phyloP scores from a whole-genome alignment of 2,888 invertebrate species.

The Agriotes lineatus region DNA sequence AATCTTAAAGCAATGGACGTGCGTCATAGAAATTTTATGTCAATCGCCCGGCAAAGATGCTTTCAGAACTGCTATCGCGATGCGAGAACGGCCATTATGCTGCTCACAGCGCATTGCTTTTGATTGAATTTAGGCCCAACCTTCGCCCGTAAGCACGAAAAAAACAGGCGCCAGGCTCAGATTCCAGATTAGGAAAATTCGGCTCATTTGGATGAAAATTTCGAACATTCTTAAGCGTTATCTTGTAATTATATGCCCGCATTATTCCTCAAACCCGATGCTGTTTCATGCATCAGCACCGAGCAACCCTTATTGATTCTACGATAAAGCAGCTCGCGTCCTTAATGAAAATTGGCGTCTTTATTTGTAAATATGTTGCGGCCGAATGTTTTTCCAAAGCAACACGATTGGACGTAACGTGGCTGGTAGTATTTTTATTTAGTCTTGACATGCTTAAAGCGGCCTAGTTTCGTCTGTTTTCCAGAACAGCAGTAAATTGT shows the following conservation, averaged over 20 bases:
- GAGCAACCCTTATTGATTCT: too few relatives aligned
- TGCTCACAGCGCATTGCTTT: constrained; percentile 23
- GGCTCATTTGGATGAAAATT: constrained; percentile 10
- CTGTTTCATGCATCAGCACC: too few relatives aligned
- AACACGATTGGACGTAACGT: too few relatives aligned
- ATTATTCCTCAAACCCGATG: neutral
- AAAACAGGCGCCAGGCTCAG: neutral
- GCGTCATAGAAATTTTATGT: neutral
- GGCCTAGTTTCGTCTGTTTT: too few relatives aligned
- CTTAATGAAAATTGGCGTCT: too few relatives aligned
- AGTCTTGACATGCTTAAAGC: too few relatives aligned
- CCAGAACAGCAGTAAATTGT: too few relatives aligned
- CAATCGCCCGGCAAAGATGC: neutral
- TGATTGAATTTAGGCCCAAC: constrained; percentile 20
- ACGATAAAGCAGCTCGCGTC: too few relatives aligned
- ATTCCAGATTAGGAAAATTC: constrained; percentile 10
- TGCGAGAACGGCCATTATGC: constrained; percentile 13
- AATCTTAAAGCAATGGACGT: neutral
- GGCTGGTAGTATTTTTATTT: too few relatives aligned
- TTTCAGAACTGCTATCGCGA: constrained; percentile 12
- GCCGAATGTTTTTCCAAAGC: too few relatives aligned
- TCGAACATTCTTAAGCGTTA: neutral
- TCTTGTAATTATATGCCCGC: neutral
- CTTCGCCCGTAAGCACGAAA: neutral
- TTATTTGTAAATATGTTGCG: too few relatives aligned